A percentile compares a stretch with the other conserved stretches of the same genome.
These are phyloP conservation scores for Marisa cornuarietis DNA, from an alignment of 1,140 invertebrate species.

Conservation along the genomic window DNA sequence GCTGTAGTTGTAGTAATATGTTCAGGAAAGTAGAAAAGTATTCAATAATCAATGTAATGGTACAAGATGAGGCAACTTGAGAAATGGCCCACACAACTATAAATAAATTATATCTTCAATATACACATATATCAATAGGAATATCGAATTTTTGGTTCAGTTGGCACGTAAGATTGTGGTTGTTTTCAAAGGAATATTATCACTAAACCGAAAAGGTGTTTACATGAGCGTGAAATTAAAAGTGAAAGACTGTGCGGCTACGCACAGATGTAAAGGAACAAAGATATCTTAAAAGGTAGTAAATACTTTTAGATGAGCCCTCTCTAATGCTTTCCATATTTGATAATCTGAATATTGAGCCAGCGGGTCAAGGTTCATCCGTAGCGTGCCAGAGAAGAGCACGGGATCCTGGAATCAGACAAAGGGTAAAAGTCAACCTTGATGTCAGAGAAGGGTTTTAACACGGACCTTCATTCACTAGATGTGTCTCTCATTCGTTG, in stretches of 20 bases:
- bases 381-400: slow-evolving; percentile 81
- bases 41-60: too few species aligned
- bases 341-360: slow-evolving; percentile 75
- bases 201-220: background rate
- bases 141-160: background rate
- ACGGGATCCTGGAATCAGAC: slow-evolving; percentile 70
- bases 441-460: too few species aligned
- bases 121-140: background rate
- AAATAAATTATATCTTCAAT: background rate
- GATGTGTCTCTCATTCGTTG: too few species aligned
- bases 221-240: background rate
- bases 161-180: background rate
- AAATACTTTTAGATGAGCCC: slow-evolving; percentile 66
- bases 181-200: too few species aligned
- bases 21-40: too few species aligned
- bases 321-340: slow-evolving; percentile 78
- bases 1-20: too few species aligned
- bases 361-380: slow-evolving; percentile 89
- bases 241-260: background rate
- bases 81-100: too few species aligned
- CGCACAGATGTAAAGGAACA: background rate
- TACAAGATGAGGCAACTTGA: too few species aligned
- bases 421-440: too few species aligned
- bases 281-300: background rate
- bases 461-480: too few species aligned